phyloP scores from a whole-genome alignment of 2,113 vertebrate species.

The Pantherophis guttatus region DNA sequence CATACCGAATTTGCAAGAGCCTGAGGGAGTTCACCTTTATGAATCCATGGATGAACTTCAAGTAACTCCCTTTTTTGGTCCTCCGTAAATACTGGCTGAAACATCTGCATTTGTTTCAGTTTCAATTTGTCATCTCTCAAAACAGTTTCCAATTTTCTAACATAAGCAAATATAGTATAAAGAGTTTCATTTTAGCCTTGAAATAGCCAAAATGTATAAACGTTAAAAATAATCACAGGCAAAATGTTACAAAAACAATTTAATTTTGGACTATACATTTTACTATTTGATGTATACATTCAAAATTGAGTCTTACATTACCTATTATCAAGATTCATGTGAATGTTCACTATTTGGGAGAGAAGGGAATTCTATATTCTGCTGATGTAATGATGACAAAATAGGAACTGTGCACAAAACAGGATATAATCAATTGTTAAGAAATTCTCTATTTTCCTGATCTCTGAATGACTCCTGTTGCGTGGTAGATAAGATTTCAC shows the following conservation, averaged over 20 bases:
- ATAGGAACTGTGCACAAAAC: neutral
- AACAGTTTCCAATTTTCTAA: conserved; percentile 79
- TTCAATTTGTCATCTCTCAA: conserved; percentile 84
- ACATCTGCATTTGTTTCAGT: conserved; percentile 83
- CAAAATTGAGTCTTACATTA: neutral
- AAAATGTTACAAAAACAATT: neutral
- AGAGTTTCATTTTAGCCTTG: neutral
- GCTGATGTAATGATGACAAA: neutral
- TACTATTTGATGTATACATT: neutral
- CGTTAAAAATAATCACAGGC: neutral
- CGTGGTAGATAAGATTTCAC: neutral
- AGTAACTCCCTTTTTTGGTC: conserved; percentile 83
- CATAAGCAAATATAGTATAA: conserved; percentile 11
- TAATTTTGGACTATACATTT: neutral
- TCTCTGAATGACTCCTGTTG: neutral
- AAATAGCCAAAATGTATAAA: neutral
- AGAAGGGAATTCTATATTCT: neutral
- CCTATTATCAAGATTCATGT: neutral
- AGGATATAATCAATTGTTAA: neutral
- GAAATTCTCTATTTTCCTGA: neutral
- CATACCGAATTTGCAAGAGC: conserved; percentile 79
- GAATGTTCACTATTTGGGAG: neutral
- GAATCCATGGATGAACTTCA: conserved; percentile 90
- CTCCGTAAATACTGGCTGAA: conserved; percentile 86
- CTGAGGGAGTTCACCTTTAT: conserved; percentile 78